These are phyloP conservation scores for Megathymus violae DNA, from an alignment of 1,140 invertebrate genomes.

Conservation along the genomic window DNA sequence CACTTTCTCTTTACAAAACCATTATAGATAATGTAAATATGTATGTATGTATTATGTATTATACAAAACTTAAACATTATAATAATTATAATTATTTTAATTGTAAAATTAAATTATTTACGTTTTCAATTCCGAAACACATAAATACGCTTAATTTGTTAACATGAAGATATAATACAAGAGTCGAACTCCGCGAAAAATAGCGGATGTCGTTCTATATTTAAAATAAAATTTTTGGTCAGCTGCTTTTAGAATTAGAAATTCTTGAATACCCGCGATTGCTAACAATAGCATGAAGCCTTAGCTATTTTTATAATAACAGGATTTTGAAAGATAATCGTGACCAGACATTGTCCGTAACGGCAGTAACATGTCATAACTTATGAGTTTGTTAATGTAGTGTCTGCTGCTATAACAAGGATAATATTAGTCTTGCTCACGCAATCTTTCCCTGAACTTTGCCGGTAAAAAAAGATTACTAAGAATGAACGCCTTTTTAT, in stretches of 20 bases:
- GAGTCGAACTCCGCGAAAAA: background rate
- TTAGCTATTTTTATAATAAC: background rate
- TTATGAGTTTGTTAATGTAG: background rate
- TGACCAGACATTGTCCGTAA: background rate
- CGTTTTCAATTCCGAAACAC: too few species aligned
- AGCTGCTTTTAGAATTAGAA: slow-evolving; percentile 10
- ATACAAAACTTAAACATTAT: too few species aligned
- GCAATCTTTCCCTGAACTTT: slow-evolving; percentile 10
- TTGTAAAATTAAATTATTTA: too few species aligned
- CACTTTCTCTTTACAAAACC: too few species aligned
- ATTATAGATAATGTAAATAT: too few species aligned
- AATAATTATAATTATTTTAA: too few species aligned
- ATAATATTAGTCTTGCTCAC: background rate
- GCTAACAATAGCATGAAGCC: background rate
- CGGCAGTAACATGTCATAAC: background rate
- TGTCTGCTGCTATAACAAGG: background rate
- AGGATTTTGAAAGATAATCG: background rate
- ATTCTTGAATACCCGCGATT: background rate
- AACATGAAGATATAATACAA: too few species aligned
- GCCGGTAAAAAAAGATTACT: background rate
- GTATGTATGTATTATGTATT: too few species aligned
- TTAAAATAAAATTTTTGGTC: slow-evolving; percentile 31
- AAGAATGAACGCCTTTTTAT: background rate
- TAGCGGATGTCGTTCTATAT: slow-evolving; percentile 29
- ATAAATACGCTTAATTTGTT: too few species aligned